Base-by-base conservation (phyloP, 2,888 invertebrate species). In the Eremobia ochroleuca region DNA sequence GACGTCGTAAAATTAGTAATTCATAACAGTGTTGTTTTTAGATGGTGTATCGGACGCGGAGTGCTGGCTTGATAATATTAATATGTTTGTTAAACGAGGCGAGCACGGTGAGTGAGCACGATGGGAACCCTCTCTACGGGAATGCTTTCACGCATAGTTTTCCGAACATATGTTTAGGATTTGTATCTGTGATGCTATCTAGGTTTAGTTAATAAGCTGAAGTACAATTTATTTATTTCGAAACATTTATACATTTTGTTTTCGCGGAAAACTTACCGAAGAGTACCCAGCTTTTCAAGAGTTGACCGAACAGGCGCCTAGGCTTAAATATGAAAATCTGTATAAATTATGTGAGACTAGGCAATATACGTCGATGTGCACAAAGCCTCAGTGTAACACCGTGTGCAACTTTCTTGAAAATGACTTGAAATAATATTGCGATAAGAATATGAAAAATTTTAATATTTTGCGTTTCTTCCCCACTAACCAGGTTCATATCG, bases 1-100 rank as follows among this genome's bases (percentile, higher is more conserved):
- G 89, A 83, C 89, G 89, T 93, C 92, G 90, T 94, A 94, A 95
- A 96, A 95, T 95, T 95, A 94, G 93, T 95, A 93, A 96, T 96
- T 95, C 95, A 95, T 95, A 95, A 94, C 91, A 92, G 89, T 94
- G 95, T 95, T 96, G 94, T 96, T 94, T 95, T 94, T 95, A 96
- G 96, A 96, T 96, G 92, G 93, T 90, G 90, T 96, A 96, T 97
- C 96, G 87, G 89, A 89, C 88, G 87, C 87, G 87, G 86, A 88
- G 86, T 92, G 94, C 92, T 91, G 90, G 90, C 87, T 86, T 88
- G 87, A 91, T 94, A 93, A 94, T 95, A 95, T 93, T 95, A 96
- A 96, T 94, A 95, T 94, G 94, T 94, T 94, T 94, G 93, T 94
- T 94, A 95, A 94, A 89, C 90, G 91, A 91, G 92, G 90, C 90